Evolutionary conservation across 2,113 vertebrate species (phyloP), one percentile per base, ranked within the genome.

Genomic region (Harpagus bidentatus): DNA sequence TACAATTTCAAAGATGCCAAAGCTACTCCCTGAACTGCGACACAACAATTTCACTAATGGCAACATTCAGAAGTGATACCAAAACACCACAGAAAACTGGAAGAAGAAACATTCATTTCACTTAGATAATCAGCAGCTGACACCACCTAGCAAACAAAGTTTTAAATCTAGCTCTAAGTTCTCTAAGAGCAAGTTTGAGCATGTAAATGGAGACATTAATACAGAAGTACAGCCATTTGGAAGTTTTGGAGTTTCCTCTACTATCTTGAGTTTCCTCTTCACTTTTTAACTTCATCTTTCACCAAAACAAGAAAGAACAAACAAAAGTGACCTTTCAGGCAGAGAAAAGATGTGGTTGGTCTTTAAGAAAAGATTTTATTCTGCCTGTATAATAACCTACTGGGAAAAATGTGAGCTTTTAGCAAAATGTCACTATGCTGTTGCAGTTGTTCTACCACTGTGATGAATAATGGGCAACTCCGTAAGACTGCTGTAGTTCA

Each of bases 371-470:
- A 73, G 26, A 84, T 86, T 95, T 92, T 81, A 43, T 96, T 95
- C 59, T 34, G 11, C 61, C 48, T 84, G 53, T 83, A 34, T 82
- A 88, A 90, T 62, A 80, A 81, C 40, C 67, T 65, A 52, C 25
- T 50, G 74, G 67, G 95, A 56, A 90, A 91, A 96, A 94, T 34
- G 70, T 34, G 61, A 85, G 82, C 79, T 96, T 95, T 96, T 92
- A 97, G 84, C 38, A 82, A 90, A 97, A 96, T 97, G 87, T 90
- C 94, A 95, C 85, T 58, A n/a, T 38, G 74, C 58, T 95, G 40
- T 88, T 21, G 8, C 48, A 74, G 80, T 62, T 94, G 81, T 94
- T 90, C 78, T 50, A 74, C 66, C 45, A 79, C 76, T 85, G 80
- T 88, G 86, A 91, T 86, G 61, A 91, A 71, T 88, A 95, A 91